Conservation (phyloP, 2,113 vertebrate genomes). For the Poeciliopsis turrubarensis region DNA sequence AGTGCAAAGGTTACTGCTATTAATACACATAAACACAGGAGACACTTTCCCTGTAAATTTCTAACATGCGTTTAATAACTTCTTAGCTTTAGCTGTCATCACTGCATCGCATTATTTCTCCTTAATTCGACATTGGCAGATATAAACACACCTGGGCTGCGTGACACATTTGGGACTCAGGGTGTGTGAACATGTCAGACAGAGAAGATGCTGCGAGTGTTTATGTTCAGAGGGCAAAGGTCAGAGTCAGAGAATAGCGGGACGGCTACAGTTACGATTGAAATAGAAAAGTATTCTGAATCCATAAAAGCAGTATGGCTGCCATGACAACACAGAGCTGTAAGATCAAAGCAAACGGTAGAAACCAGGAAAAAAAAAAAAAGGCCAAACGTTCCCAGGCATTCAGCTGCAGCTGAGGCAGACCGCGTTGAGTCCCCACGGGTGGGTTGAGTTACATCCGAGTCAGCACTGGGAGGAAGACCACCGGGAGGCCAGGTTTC, state of each 20-base stretch:
- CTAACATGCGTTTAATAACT: neutral
- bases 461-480: conserved; percentile 25
- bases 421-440: neutral
- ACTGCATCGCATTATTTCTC: neutral
- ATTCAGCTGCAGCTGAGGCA: neutral
- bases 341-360: neutral
- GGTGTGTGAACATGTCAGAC: conserved; percentile 12
- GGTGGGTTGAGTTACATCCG: neutral
- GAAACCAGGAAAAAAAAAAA: neutral
- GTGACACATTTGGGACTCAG: conserved; percentile 54
- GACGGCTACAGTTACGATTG: conserved; percentile 16
- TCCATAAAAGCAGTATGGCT: neutral
- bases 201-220: conserved; percentile 30
- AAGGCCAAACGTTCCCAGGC: conserved; percentile 3
- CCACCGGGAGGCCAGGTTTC: conserved; percentile 31
- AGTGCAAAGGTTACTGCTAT: conserved; percentile 74
- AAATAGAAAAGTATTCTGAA: conserved; percentile 20
- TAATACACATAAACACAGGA: conserved; percentile 57
- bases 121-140: neutral
- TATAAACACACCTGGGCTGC: conserved; percentile 42
- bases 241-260: conserved; percentile 12
- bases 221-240: neutral
- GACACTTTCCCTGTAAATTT: conserved; percentile 16
- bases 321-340: neutral
- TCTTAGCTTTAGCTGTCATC: neutral